Conservation (phyloP, 1,140 invertebrate species). For the Vollenhovia emeryi region DNA sequence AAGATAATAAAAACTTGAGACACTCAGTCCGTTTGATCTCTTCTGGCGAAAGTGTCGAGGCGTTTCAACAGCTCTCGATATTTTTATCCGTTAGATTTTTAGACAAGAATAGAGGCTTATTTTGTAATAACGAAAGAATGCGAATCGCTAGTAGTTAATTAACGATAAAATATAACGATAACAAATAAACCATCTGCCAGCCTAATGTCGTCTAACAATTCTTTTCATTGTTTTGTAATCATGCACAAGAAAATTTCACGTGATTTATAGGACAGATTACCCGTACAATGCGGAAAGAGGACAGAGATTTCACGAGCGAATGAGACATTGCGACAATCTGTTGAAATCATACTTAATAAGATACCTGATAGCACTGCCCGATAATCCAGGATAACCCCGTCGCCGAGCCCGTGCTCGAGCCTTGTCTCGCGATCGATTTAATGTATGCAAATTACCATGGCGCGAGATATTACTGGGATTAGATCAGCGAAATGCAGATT, state of each 20-base stretch:
- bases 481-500: conserved; percentile 67
- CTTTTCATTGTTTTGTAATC: neutral
- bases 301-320: conserved; percentile 21
- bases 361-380: conserved; percentile 62
- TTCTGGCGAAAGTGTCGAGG: neutral
- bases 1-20: neutral
- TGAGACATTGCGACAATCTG: conserved; percentile 58
- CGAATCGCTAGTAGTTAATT: no score
- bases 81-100: neutral
- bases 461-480: conserved; percentile 68
- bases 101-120: neutral
- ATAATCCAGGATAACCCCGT: conserved; percentile 65
- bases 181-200: no score
- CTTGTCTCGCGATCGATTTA: conserved; percentile 68
- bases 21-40: no score
- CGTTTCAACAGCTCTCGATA: neutral
- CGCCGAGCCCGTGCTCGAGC: conserved; percentile 55
- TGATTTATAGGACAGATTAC: conserved; percentile 27
- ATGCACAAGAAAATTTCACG: neutral
- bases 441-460: conserved; percentile 71
- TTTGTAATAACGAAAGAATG: no score
- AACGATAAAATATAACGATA: no score
- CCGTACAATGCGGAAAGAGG: conserved; percentile 18
- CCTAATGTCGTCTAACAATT: no score
- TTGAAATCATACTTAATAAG: conserved; percentile 62